Evolutionary conservation across 2,797 vertebrate species (phyloP).

Genomic region (Enteromius unitaeniatus): DNA sequence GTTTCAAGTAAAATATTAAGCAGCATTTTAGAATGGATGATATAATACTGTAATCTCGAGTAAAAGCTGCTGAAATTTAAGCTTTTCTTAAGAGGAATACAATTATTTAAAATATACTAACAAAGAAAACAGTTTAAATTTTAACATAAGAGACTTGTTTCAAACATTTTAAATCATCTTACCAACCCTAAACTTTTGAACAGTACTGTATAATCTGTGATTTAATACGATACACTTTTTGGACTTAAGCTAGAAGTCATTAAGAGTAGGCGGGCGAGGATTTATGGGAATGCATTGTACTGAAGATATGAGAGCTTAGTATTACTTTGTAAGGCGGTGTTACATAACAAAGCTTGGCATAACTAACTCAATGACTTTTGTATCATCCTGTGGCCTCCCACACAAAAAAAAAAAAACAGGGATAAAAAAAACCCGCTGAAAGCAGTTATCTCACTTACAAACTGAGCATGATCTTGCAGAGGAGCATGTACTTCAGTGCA

Average conservation of each 20-base stretch:
- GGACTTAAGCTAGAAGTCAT: slow-evolving; percentile 2
- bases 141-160: not conserved
- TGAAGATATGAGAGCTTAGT: not conserved
- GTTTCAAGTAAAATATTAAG: not conserved
- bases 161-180: not conserved
- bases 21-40: not conserved
- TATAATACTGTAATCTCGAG: not conserved
- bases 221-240: not conserved
- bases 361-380: not conserved
- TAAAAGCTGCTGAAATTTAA: not conserved
- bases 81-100: not conserved
- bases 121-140: not conserved
- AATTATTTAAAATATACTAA: not conserved
- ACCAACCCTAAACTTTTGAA: not conserved
- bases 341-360: slow-evolving; percentile 21
- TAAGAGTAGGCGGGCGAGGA: not conserved
- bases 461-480: slow-evolving; percentile 99
- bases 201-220: not conserved
- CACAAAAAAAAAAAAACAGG: slow-evolving; percentile 25
- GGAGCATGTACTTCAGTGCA: slow-evolving; percentile 97
- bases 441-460: slow-evolving; percentile 77
- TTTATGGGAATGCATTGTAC: not conserved
- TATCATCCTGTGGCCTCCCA: slow-evolving; percentile 24
- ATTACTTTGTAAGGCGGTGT: slow-evolving; percentile 3
- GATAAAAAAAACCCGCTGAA: slow-evolving; percentile 26